A percentile compares a stretch with the other conserved stretches of the same genome.
Evolutionary conservation across 2,113 vertebrate genomes (phyloP).

Genomic region (Gulo gulo): DNA sequence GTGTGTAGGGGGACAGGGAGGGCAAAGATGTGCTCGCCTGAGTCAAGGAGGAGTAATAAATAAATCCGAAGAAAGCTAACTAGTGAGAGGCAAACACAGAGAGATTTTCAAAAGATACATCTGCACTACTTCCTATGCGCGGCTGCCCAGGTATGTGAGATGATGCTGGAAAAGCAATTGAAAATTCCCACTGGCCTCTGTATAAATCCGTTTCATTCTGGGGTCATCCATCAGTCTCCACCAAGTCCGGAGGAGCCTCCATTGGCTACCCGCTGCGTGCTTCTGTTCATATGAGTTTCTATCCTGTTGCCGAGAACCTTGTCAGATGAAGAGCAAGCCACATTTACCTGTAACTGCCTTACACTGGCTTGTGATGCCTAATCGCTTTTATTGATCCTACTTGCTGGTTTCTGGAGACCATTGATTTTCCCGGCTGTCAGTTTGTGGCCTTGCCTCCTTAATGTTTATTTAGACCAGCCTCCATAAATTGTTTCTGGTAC

Average conservation of each 20-base stretch:
- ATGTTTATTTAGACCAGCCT: constrained; percentile 89
- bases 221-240: constrained; percentile 78
- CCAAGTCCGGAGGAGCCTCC: constrained; percentile 57
- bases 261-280: constrained; percentile 57
- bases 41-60: constrained; percentile 36
- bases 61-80: constrained; percentile 44
- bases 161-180: constrained; percentile 72
- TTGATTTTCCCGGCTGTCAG: constrained; percentile 88
- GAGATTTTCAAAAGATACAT: constrained; percentile 49
- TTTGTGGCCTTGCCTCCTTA: constrained; percentile 87
- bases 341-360: constrained; percentile 83
- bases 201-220: constrained; percentile 75
- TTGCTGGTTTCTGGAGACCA: constrained; percentile 84
- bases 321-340: constrained; percentile 82
- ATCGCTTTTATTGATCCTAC: constrained; percentile 89
- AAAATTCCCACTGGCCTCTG: constrained; percentile 65
- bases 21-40: not conserved
- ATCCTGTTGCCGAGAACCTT: constrained; percentile 75
- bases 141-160: constrained; percentile 61
- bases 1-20: not conserved
- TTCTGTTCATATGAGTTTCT: constrained; percentile 82
- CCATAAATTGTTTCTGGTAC: constrained; percentile 88
- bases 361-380: constrained; percentile 81
- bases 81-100: constrained; percentile 47
- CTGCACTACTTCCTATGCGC: constrained; percentile 61